Percentiles rank a stretch among this genome's conserved stretches.
Conservation (phyloP, 2,888 invertebrate genomes). For the Acholoe squamosa region DNA sequence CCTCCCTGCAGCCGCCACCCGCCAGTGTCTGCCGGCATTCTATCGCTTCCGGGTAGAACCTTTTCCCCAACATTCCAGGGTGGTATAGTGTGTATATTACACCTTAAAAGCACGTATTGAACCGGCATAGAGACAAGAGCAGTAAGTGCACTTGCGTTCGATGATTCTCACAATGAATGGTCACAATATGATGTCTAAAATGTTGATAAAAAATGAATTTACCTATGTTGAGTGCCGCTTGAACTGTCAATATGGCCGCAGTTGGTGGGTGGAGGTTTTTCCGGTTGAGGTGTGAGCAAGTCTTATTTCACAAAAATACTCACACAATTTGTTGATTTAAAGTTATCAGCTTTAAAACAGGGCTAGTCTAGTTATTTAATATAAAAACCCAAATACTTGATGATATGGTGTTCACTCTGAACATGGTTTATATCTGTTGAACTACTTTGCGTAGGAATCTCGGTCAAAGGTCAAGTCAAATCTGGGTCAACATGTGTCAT, state of each 20-base stretch:
- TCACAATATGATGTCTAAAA: neutral
- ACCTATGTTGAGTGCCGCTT: neutral
- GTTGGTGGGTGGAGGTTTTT: neutral
- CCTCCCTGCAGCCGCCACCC: neutral
- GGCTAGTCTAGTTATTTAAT: no score
- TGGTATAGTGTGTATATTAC: no score
- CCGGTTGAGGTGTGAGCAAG: neutral
- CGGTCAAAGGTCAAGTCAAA: slow-evolving; percentile 23
- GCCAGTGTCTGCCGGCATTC: neutral
- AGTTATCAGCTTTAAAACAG: no score
- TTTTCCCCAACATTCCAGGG: neutral
- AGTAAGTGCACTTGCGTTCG: neutral
- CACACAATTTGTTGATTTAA: no score
- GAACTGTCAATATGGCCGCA: slow-evolving; percentile 32
- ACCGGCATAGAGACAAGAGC: neutral
- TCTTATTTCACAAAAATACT: no score
- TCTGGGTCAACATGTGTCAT: slow-evolving; percentile 51
- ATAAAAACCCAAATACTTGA: no score
- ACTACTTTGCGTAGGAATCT: slow-evolving; percentile 32
- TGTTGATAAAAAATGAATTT: neutral
- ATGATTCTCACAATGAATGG: neutral
- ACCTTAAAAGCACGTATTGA: neutral
- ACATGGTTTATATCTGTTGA: neutral
- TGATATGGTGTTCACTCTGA: no score
- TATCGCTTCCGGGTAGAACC: neutral